These are phyloP conservation scores for Brachyptera putata DNA, from an alignment of 2,888 invertebrate genomes.

Conservation along the genomic window DNA sequence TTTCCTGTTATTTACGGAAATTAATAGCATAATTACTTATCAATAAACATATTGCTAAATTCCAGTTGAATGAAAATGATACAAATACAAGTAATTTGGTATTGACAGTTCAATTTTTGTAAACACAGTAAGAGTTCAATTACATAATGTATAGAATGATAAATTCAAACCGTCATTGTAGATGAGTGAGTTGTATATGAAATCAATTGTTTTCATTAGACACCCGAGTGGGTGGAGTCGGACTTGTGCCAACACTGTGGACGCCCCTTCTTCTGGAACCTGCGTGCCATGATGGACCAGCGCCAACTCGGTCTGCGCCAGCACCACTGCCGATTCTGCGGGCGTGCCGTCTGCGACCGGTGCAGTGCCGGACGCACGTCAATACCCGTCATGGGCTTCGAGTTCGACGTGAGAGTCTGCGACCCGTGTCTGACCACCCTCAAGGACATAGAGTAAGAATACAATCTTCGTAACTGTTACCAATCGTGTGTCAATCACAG, in stretches of 20 bases:
- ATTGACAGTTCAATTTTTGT: too few species aligned
- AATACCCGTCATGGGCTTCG: constrained; percentile 96
- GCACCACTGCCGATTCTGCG: constrained; percentile 90
- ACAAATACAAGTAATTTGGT: too few species aligned
- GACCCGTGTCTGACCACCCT: constrained; percentile 81
- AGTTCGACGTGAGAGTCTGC: constrained; percentile 95
- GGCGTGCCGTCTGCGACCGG: constrained; percentile 89
- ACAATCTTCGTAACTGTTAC: too few species aligned
- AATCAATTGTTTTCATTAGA: constrained; percentile 46
- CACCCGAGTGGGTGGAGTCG: constrained; percentile 92
- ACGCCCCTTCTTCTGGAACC: constrained; percentile 98
- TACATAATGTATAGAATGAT: too few species aligned
- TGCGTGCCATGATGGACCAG: constrained; percentile 97
- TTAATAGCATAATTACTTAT: background rate
- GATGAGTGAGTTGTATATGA: too few species aligned
- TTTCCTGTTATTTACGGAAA: too few species aligned
- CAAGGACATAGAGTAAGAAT: constrained; percentile 81
- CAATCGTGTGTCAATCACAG: too few species aligned
- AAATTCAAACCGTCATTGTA: too few species aligned
- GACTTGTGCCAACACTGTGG: constrained; percentile 93
- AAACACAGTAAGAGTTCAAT: too few species aligned
- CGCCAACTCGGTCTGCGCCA: constrained; percentile 87
- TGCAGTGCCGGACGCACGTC: constrained; percentile 86
- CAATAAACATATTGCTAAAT: too few species aligned
- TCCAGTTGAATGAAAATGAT: too few species aligned